These are phyloP conservation scores for Orthosia cruda DNA, from an alignment of 2,888 invertebrate genomes.

Conservation along the genomic window DNA sequence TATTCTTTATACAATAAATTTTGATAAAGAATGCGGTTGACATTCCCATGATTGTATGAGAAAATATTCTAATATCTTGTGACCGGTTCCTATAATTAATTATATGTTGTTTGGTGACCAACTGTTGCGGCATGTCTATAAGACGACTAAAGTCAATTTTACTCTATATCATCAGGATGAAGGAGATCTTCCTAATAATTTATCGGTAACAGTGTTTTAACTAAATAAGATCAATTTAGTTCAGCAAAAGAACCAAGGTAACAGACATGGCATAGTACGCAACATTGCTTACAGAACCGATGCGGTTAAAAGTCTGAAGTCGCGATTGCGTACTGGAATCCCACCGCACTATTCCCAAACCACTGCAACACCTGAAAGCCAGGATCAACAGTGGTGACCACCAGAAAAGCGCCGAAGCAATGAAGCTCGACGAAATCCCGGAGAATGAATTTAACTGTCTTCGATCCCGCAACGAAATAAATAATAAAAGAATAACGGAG, in stretches of 20 bases:
- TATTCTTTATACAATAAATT: constrained; percentile 16
- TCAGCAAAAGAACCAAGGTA: neutral
- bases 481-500: too few species aligned
- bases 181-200: too few species aligned
- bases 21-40: constrained; percentile 33
- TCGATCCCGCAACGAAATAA: too few species aligned
- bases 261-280: neutral
- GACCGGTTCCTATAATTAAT: constrained; percentile 2
- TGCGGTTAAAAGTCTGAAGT: too few species aligned
- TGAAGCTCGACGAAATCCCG: too few species aligned
- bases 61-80: constrained; percentile 31
- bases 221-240: neutral
- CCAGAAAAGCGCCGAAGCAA: too few species aligned
- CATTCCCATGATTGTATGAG: constrained; percentile 18
- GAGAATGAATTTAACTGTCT: too few species aligned
- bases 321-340: neutral
- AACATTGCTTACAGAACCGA: too few species aligned
- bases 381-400: too few species aligned
- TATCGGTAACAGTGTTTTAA: neutral
- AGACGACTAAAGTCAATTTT: neutral
- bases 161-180: neutral
- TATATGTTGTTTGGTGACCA: constrained; percentile 5
- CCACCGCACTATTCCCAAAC: too few species aligned
- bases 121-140: neutral
- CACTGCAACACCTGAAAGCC: too few species aligned